Evolutionary conservation across 2,113 vertebrate species (phyloP).

Genomic region (Pardalotus punctatus): DNA sequence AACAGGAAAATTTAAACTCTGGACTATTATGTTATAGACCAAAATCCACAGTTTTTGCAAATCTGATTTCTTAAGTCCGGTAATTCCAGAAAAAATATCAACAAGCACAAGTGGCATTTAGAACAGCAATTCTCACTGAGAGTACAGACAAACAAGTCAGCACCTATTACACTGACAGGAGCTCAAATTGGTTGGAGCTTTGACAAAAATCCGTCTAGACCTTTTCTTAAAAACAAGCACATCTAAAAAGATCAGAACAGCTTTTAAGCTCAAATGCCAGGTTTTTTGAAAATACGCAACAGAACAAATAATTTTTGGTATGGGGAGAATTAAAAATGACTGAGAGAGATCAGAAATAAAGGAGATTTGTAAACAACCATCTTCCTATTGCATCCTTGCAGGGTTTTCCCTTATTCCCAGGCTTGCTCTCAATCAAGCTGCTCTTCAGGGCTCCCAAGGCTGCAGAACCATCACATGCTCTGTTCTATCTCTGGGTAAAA

Average conservation of each 20-base stretch:
- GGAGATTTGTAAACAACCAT: not conserved
- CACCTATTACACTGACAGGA: slow-evolving; percentile 34
- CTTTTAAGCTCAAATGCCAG: slow-evolving; percentile 14
- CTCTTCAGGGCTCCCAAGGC: not conserved
- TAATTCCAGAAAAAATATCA: slow-evolving; percentile 40
- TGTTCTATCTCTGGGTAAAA: not conserved
- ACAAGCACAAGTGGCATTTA: slow-evolving; percentile 51
- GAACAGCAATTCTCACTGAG: slow-evolving; percentile 30
- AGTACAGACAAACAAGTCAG: not conserved
- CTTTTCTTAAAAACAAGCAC: slow-evolving; percentile 18
- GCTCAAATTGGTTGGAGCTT: not conserved
- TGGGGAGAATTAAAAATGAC: not conserved
- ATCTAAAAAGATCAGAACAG: slow-evolving; percentile 4
- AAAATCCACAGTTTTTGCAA: slow-evolving; percentile 16
- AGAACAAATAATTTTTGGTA: not conserved
- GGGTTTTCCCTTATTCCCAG: not conserved
- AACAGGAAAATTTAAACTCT: not conserved
- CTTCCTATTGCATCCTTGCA: not conserved
- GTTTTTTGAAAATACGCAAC: not conserved
- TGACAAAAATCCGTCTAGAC: slow-evolving; percentile 15
- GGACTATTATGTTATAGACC: not conserved
- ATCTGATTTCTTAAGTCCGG: not conserved
- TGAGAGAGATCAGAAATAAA: not conserved
- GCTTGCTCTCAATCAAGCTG: not conserved
- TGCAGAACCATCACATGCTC: not conserved